These are phyloP conservation scores for Coelinius sp. DNA, from an alignment of 2,888 invertebrate species.

Conservation along the genomic window DNA sequence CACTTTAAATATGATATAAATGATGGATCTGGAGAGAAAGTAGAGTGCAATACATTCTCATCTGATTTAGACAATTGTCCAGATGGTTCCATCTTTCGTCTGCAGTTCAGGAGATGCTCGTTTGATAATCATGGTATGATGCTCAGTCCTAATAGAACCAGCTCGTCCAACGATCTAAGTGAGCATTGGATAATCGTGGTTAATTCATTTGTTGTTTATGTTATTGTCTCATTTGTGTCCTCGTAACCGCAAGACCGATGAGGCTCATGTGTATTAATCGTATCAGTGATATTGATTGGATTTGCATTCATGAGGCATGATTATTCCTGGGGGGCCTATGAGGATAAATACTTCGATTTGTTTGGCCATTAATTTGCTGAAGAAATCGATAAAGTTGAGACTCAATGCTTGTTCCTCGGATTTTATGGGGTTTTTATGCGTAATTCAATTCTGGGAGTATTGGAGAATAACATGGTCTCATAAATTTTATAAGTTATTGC, in stretches of 20 bases:
- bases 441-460: neutral
- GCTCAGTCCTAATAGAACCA: conserved; percentile 41
- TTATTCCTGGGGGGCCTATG: neutral
- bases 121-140: conserved; percentile 74
- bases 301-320: neutral
- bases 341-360: neutral
- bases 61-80: conserved; percentile 77
- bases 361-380: neutral
- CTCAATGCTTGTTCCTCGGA: neutral
- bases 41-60: conserved; percentile 73
- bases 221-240: neutral
- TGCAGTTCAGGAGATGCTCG: conserved; percentile 74
- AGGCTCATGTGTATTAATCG: neutral
- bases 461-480: neutral
- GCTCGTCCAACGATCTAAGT: conserved; percentile 44
- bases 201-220: conserved; percentile 10
- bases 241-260: neutral
- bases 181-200: conserved; percentile 39
- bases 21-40: conserved; percentile 70
- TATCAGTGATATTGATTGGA: neutral
- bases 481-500: neutral
- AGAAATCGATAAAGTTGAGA: neutral
- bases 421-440: neutral
- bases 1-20: conserved; percentile 74
- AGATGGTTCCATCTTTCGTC: conserved; percentile 74